Evolutionary conservation across 2,888 invertebrate genomes (phyloP).

Genomic region (Stictocephala bisonia): DNA sequence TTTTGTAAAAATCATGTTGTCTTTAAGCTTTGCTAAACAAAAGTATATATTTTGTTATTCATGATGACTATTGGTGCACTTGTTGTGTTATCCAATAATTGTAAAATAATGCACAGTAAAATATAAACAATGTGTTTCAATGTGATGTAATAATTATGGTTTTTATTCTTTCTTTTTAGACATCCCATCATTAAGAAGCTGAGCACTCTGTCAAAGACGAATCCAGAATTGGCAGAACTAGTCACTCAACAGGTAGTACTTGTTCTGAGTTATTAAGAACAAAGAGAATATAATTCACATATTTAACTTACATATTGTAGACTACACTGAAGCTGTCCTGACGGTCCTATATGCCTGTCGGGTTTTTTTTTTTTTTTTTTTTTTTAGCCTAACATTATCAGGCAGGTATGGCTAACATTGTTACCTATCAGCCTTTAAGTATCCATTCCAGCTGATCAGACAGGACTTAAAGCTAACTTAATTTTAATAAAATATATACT

Average conservation of each 20-base stretch:
- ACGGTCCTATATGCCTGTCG: neutral
- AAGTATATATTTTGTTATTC: too few species aligned
- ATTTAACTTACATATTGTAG: neutral
- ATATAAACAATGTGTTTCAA: too few species aligned
- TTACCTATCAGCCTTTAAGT: too few species aligned
- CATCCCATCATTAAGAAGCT: constrained; percentile 93
- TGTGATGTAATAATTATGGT: constrained; percentile 20
- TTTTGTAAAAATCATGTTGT: too few species aligned
- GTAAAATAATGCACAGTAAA: too few species aligned
- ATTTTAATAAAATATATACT: too few species aligned
- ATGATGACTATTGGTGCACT: too few species aligned
- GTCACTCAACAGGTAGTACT: constrained; percentile 81
- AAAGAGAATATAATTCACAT: neutral
- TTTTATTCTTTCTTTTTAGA: constrained; percentile 66
- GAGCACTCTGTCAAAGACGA: constrained; percentile 75
- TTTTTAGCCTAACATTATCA: neutral
- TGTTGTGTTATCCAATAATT: too few species aligned
- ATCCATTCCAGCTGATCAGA: too few species aligned
- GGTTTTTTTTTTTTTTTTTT: too few species aligned
- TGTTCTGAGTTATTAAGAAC: neutral
- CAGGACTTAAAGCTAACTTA: too few species aligned
- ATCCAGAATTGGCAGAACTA: constrained; percentile 85
- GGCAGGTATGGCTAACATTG: neutral
- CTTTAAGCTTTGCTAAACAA: too few species aligned
- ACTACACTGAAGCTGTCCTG: neutral